Percentiles rank a stretch among this genome's conserved stretches.
Evolutionary conservation across 2,797 vertebrate species (phyloP).

Genomic region (Varecia variegata): DNA sequence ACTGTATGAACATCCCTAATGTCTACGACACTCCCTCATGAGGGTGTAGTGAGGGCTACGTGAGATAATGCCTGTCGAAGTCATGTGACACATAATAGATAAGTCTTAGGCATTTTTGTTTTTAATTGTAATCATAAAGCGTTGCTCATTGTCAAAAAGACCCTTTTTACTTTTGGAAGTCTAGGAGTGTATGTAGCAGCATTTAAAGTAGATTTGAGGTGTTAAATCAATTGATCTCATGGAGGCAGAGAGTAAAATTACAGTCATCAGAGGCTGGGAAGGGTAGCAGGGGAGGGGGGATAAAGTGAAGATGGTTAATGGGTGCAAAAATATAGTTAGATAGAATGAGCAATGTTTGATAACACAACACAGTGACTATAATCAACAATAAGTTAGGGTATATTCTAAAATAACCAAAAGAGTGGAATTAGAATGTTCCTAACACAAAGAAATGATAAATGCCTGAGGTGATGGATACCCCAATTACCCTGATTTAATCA

Average conservation of each 20-base stretch:
- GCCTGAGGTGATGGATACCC: too few species aligned
- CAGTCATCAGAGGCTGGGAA: too few species aligned
- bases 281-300: too few species aligned
- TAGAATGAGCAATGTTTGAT: too few species aligned
- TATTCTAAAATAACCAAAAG: too few species aligned
- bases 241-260: not conserved
- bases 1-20: not conserved
- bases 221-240: not conserved
- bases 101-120: not conserved
- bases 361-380: too few species aligned
- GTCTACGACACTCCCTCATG: not conserved
- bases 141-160: not conserved
- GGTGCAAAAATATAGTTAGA: too few species aligned
- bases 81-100: not conserved
- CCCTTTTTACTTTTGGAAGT: not conserved
- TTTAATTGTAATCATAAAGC: not conserved
- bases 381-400: too few species aligned
- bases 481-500: too few species aligned
- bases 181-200: not conserved
- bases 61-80: not conserved
- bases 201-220: not conserved
- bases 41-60: not conserved
- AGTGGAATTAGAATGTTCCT: too few species aligned
- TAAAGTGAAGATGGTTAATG: too few species aligned
- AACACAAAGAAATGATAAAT: too few species aligned